Percentiles rank a stretch among this genome's conserved stretches.
phyloP scores from a whole-genome alignment of 1,140 invertebrate genomes.

The Megalonaias nervosa region DNA sequence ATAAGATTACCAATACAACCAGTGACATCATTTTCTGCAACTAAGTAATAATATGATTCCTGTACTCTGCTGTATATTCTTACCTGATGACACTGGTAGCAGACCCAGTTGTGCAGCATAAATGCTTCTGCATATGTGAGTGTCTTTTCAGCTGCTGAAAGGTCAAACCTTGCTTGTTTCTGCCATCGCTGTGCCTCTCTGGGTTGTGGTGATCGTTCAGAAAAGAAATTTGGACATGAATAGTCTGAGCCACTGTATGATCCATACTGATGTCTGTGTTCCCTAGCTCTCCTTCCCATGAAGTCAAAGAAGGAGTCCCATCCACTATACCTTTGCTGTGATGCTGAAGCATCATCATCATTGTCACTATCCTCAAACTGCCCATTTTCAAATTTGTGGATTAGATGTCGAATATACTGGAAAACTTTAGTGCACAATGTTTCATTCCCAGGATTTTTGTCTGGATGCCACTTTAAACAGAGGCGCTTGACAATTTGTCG shows the following conservation, averaged over 20 bases:
- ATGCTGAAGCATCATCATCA: not conserved
- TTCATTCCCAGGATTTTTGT: no score
- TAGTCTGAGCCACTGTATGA: not conserved
- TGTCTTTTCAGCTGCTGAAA: conserved; percentile 43
- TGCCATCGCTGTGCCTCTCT: conserved; percentile 52
- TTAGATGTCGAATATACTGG: no score
- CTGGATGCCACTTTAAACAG: no score
- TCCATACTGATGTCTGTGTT: not conserved
- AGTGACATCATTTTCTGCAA: no score
- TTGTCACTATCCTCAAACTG: no score
- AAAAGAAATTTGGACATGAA: not conserved
- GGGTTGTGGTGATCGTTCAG: conserved; percentile 43
- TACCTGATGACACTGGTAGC: conserved; percentile 56
- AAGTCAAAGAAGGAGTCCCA: not conserved
- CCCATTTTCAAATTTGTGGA: no score
- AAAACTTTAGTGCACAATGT: no score
- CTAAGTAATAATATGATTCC: not conserved
- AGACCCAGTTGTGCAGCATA: conserved; percentile 52
- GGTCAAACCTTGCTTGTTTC: conserved; percentile 48
- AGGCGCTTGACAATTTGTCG: no score
- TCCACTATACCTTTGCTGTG: conserved; percentile 1
- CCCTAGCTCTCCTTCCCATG: not conserved
- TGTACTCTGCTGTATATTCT: not conserved
- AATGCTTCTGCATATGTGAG: conserved; percentile 21
- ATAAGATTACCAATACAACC: no score